Evolutionary conservation across 1,140 invertebrate genomes (phyloP).

Genomic region (Popillia japonica): DNA sequence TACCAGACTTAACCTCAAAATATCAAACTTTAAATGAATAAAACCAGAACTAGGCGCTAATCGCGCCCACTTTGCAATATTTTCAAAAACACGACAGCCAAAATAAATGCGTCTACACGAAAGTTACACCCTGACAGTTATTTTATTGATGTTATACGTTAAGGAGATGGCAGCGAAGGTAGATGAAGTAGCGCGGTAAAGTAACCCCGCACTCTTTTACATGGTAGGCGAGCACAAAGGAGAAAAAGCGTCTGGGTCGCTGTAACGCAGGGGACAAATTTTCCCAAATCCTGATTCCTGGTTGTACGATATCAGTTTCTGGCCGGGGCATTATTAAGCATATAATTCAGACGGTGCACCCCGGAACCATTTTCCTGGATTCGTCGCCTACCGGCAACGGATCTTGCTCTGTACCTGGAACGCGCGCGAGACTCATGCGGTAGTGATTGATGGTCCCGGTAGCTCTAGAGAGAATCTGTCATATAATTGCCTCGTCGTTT

Average conservation of each 20-base stretch:
- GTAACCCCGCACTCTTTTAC: neutral
- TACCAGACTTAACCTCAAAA: too few relatives aligned
- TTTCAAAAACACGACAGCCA: neutral
- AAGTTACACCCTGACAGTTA: neutral
- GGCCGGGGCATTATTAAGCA: neutral
- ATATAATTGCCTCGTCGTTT: constrained; percentile 47
- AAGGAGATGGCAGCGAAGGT: neutral
- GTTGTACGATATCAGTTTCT: neutral
- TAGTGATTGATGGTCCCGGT: constrained; percentile 41
- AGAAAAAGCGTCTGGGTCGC: neutral
- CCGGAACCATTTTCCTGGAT: neutral
- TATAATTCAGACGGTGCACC: constrained; percentile 9
- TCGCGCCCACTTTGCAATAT: neutral
- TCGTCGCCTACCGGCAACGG: neutral
- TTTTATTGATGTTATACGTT: neutral
- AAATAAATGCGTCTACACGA: neutral
- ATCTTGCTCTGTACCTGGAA: constrained; percentile 3
- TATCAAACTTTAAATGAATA: too few relatives aligned
- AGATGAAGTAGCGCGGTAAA: neutral
- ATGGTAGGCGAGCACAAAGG: neutral
- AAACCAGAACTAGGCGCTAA: too few relatives aligned
- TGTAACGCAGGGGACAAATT: neutral
- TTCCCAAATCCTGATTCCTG: neutral
- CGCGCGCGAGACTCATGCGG: neutral
- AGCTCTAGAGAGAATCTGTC: constrained; percentile 30